Evolutionary conservation across 2,113 vertebrate species (phyloP).

Genomic region (Burhinus oedicnemus): DNA sequence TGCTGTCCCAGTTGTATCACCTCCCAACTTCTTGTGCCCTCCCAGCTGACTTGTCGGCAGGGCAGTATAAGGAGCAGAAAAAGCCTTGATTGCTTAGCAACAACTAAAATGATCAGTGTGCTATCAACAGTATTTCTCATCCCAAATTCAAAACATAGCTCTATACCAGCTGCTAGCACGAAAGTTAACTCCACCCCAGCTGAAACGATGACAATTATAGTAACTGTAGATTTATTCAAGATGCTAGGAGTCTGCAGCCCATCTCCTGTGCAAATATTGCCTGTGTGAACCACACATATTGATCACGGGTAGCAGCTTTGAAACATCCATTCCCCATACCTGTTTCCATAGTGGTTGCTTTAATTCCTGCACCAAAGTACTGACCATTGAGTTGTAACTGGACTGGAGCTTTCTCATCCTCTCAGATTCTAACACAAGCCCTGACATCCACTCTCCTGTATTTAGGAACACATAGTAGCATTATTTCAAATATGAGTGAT

Average conservation of each 20-base stretch:
- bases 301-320: not conserved
- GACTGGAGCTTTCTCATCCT: not conserved
- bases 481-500: not conserved
- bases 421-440: not conserved
- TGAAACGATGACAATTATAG: not conserved
- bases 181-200: not conserved
- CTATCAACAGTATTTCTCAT: not conserved
- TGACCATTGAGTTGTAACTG: not conserved
- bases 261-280: not conserved
- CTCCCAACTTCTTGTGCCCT: not conserved
- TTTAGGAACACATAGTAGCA: not conserved
- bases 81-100: not conserved
- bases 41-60: not conserved
- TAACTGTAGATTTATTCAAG: not conserved
- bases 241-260: not conserved
- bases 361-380: not conserved
- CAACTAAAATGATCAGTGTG: not conserved
- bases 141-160: not conserved
- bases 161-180: not conserved
- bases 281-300: not conserved
- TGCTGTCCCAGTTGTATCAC: not conserved
- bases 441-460: not conserved
- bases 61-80: not conserved
- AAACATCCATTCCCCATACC: not conserved
- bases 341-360: not conserved